phyloP scores from a whole-genome alignment of 2,113 vertebrate genomes.

The Hyperopisus bebe region DNA sequence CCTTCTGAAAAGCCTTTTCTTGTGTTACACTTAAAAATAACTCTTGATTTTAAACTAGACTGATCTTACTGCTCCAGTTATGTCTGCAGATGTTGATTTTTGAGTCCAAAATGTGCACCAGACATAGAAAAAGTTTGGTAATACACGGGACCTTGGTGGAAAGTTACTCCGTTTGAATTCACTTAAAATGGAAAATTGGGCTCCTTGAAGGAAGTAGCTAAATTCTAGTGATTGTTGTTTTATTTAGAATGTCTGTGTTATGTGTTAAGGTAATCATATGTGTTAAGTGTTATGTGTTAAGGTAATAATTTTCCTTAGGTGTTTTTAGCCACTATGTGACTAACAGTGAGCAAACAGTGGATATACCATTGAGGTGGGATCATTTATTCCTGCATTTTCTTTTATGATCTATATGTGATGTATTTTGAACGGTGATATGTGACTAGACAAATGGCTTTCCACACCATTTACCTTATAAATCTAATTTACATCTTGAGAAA shows the following conservation, averaged over 20 bases:
- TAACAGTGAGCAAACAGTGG: not conserved
- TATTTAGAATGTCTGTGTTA: not conserved
- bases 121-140: not conserved
- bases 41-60: not conserved
- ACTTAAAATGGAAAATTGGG: not conserved
- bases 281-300: not conserved
- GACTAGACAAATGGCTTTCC: not conserved
- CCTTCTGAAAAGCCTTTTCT: not conserved
- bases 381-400: not conserved
- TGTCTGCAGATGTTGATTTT: not conserved
- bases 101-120: not conserved
- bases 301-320: not conserved
- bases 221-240: not conserved
- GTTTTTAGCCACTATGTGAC: not conserved
- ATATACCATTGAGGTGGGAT: not conserved
- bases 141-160: not conserved
- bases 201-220: not conserved
- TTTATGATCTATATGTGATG: not conserved
- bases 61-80: not conserved
- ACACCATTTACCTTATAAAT: not conserved
- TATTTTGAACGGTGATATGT: not conserved
- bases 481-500: not conserved
- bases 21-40: constrained; percentile 10
- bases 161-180: not conserved
- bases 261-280: not conserved